Evolutionary conservation across 1,140 invertebrate genomes (phyloP), one percentile per base, ranked within the genome.

Genomic region (Drosophila mojavensis): DNA sequence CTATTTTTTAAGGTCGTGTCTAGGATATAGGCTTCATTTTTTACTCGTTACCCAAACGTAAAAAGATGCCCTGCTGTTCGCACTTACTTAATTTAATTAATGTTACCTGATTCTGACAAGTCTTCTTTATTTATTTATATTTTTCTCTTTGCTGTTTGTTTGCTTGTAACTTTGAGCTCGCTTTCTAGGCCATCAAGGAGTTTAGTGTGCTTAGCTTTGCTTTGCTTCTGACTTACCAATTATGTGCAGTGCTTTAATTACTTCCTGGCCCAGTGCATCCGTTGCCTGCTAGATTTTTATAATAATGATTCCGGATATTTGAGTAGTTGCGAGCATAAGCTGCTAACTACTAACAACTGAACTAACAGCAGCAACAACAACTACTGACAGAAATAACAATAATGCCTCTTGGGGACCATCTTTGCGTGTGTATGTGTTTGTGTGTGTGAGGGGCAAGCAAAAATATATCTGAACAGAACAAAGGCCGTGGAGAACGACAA

Each of bases 251-350:
- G 61, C 69, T 79, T 75, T 89, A 89, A 89, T 89, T 89, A 79
- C 84, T 89, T 89, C 84, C 80, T 89, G 71, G 63, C 69, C 61
- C 79, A 75, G 55, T 74, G 68, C 84, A 77, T 77, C 74, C 77
- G 75, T 65, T 72, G 24, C 41, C 70, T 54, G 78, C 63, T 73
- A 81, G 56, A 84, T 89, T 89, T 83, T 89, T 89, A 79, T 89
- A 84, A 89, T 89, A 89, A 89, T 89, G 84, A 81, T 89, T 75
- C 84, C 84, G 84, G 84, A 89, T 89, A 89, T 89, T 89, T 89
- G 76, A 89, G 84, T 89, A 89, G 83, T 89, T 88, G 78, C 72
- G 73, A 77, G 80, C 80, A 78, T 68, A 89, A 88, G 83, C 83
- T 84, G 70, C 80, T 56, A 69, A 72, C 83, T 70, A 68, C 76